A percentile compares a stretch with the other conserved stretches of the same genome.
Evolutionary conservation across 2,888 invertebrate genomes (phyloP).

Genomic region (Endomychus coccineus): DNA sequence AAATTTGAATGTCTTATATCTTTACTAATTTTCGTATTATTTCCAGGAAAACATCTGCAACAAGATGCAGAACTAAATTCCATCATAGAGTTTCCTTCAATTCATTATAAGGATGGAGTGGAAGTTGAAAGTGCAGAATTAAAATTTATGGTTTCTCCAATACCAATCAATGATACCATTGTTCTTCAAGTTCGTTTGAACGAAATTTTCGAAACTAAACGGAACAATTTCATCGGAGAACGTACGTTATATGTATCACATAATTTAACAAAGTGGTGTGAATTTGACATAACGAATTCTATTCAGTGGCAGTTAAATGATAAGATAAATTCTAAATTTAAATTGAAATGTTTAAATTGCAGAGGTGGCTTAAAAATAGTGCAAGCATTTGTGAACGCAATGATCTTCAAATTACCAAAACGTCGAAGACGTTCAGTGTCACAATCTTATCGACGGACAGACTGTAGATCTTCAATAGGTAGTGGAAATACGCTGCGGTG

Average conservation of each 20-base stretch:
- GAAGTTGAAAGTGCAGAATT: conserved; percentile 46
- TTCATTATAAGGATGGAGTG: conserved; percentile 15
- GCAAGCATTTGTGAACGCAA: conserved; percentile 35
- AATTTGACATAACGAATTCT: conserved; percentile 52
- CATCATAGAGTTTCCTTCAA: conserved; percentile 8
- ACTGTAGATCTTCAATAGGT: conserved; percentile 41
- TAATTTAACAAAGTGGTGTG: conserved; percentile 50
- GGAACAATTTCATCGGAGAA: conserved; percentile 39
- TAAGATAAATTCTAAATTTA: conserved; percentile 47
- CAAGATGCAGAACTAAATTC: background rate
- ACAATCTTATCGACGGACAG: conserved; percentile 44
- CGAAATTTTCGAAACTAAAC: conserved; percentile 40
- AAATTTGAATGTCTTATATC: too few species aligned
- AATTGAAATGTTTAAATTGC: conserved; percentile 49
- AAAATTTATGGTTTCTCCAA: conserved; percentile 40
- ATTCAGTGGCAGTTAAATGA: conserved; percentile 46
- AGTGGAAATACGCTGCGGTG: conserved; percentile 50
- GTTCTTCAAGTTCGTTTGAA: conserved; percentile 35
- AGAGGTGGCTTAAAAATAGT: conserved; percentile 40
- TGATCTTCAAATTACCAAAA: conserved; percentile 34
- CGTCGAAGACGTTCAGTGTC: conserved; percentile 30
- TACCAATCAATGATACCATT: conserved; percentile 20
- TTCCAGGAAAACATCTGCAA: conserved; percentile 7
- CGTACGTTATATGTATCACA: conserved; percentile 37
- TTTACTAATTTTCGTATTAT: too few species aligned